Conservation (phyloP, 2,797 vertebrate genomes). For the Poeciliopsis presidionis region DNA sequence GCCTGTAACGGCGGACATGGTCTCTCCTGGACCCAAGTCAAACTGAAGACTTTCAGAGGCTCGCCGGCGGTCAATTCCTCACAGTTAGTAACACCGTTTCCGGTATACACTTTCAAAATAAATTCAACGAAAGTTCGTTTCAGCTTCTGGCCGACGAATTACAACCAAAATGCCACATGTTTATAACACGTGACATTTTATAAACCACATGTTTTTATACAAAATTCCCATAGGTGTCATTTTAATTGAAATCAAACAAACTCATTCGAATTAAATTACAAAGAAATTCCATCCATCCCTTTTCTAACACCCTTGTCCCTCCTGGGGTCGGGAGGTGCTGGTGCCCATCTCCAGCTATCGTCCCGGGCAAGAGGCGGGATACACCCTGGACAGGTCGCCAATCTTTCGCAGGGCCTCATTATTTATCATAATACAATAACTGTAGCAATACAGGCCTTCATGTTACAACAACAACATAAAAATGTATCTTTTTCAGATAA, state of each 20-base stretch:
- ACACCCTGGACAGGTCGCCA: too few species aligned
- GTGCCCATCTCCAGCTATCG: too few species aligned
- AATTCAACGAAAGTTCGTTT: constrained; percentile 3
- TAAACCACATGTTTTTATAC: background rate
- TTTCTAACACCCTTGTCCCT: too few species aligned
- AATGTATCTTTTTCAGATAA: background rate
- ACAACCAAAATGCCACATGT: background rate
- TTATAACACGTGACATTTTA: too few species aligned
- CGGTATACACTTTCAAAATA: constrained; percentile 47
- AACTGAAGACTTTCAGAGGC: constrained; percentile 83
- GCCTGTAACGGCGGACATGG: constrained; percentile 86
- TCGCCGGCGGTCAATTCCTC: constrained; percentile 55
- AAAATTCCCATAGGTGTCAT: background rate
- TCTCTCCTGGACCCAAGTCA: constrained; percentile 83
- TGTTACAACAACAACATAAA: background rate
- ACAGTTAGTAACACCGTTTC: rapidly evolving
- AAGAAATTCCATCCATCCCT: too few species aligned
- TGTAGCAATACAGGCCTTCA: too few species aligned
- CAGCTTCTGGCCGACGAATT: background rate
- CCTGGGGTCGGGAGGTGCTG: too few species aligned
- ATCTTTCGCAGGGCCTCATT: too few species aligned
- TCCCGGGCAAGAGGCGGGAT: too few species aligned
- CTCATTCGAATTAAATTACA: background rate
- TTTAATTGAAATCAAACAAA: background rate
- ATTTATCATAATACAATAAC: too few species aligned